Base-by-base conservation (phyloP, 2,888 invertebrate genomes). In the Aspidiotus destructor region DNA sequence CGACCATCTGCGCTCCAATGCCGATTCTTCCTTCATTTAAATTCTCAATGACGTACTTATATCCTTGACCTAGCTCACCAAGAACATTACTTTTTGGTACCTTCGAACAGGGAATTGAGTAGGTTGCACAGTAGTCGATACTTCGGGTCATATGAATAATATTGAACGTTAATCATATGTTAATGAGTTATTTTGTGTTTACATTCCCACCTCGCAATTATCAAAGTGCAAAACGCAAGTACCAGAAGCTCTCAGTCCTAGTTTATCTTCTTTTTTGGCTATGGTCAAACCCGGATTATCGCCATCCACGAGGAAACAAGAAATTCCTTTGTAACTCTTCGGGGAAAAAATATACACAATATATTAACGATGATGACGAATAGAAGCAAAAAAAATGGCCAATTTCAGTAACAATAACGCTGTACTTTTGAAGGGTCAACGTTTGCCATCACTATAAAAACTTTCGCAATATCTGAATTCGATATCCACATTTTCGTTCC, bases 401-500 rank as follows among this genome's bases (percentile, higher is more conserved):
- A 28, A 3, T 28, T 28, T 5, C 5, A 28, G 28, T 28, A 28
- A 28, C 28, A 28, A 28, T 28, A 28, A 28, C 28, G 28, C 28
- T 3, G 28, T 28, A 28, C 28, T 28, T 28, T 28, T 6, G 48
- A 48, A 41, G 91, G 89, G 78, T 94, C 86, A 71, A 89, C 93
- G 77, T 96, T 97, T 1, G 95, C 96, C 85, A 97, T 92, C 9
- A 97, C 91, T 8, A 97, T 79, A 79, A 95, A 98, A 8, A 97
- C 82, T 41, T 90, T 92, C 69, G 97, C 92, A 63, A 94, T 82
- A 75, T 93, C 95, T 0, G 97, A 92, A 79, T 94, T 96, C 0
- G 94, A 94, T 73, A 98, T 97, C 98, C 98, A 98, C 88, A 95
- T 90, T 81, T 98, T 99, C 11, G 90, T 87, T 58, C 98, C 98